These are phyloP conservation scores for Isichthys henryi DNA, from an alignment of 2,113 vertebrate genomes.

Conservation along the genomic window DNA sequence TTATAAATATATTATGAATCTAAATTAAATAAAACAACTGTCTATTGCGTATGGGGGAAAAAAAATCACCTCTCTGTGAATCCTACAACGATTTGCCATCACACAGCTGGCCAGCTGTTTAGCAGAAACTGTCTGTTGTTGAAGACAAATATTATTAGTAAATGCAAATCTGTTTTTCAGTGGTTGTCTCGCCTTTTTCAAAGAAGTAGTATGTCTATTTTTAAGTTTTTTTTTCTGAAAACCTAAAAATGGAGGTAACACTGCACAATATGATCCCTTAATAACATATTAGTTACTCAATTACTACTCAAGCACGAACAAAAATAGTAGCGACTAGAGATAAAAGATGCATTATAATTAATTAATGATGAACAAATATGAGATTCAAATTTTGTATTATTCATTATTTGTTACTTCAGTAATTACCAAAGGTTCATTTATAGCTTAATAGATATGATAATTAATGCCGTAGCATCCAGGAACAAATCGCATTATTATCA, in stretches of 20 bases:
- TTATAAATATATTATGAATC: not conserved
- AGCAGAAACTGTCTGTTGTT: not conserved
- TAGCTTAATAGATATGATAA: not conserved
- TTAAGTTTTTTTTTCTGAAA: not conserved
- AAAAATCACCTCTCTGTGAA: not conserved
- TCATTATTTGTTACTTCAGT: not conserved
- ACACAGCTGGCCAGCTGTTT: not conserved
- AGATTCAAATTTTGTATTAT: not conserved
- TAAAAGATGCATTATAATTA: not conserved
- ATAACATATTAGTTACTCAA: not conserved
- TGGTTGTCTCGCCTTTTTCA: not conserved
- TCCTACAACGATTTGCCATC: not conserved
- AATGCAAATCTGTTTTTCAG: not conserved
- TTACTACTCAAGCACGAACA: not conserved
- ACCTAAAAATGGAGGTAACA: not conserved
- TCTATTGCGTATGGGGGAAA: not conserved
- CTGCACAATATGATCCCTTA: not conserved
- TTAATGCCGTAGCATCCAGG: not conserved
- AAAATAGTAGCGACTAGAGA: not conserved
- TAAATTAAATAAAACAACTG: not conserved
- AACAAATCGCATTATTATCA: not conserved
- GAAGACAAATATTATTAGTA: not conserved
- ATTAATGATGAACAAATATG: not conserved
- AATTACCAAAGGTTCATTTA: not conserved
- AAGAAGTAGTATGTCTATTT: not conserved